Percentiles rank a stretch among this genome's conserved stretches.
Evolutionary conservation across 2,888 invertebrate species (phyloP).

Genomic region (Sepioteuthis lessoniana): DNA sequence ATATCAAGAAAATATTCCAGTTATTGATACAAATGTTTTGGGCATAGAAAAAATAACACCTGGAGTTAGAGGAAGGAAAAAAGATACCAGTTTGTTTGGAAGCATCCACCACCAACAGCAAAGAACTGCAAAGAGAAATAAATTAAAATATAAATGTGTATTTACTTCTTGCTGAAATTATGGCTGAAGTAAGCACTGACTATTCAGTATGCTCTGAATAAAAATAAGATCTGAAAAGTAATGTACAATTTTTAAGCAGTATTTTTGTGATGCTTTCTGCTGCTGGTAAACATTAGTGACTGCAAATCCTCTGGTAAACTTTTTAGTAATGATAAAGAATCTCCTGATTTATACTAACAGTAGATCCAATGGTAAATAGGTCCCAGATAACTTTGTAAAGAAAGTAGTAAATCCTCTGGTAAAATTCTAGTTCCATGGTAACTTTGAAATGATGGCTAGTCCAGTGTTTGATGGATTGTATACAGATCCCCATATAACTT

Average conservation of each 20-base stretch:
- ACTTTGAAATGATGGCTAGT: no score
- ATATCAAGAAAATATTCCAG: no score
- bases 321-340: not conserved
- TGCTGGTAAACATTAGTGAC: not conserved
- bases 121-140: not conserved
- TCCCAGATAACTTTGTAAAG: conserved; percentile 5
- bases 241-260: not conserved
- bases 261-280: not conserved
- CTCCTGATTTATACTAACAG: not conserved
- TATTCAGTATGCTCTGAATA: not conserved
- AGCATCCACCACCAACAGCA: not conserved
- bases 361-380: not conserved
- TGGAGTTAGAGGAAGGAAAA: not conserved
- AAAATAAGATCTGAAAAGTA: not conserved
- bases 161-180: not conserved
- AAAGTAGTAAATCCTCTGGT: not conserved
- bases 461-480: no score
- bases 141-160: not conserved
- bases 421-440: not conserved
- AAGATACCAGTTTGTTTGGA: not conserved
- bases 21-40: no score
- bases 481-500: no score
- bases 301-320: not conserved
- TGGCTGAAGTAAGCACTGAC: not conserved
- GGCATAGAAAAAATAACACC: not conserved